phyloP scores from a whole-genome alignment of 2,888 invertebrate species.

The Erebia palarica region DNA sequence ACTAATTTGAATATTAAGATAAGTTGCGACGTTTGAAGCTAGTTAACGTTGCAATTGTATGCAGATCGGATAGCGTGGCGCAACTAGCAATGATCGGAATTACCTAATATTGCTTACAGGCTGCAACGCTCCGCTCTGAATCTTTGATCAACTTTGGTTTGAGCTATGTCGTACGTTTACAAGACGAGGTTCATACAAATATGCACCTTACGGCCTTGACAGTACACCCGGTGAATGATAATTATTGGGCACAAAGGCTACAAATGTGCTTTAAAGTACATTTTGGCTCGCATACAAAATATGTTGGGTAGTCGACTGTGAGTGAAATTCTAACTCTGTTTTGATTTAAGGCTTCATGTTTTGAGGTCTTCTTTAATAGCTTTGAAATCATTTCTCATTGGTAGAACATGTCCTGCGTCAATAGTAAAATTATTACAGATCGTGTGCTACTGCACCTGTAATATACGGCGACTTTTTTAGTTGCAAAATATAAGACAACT shows the following conservation, averaged over 20 bases:
- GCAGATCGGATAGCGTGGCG: slow-evolving; percentile 55
- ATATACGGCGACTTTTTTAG: too few relatives aligned
- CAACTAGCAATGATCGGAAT: slow-evolving; percentile 63
- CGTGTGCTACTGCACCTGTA: too few relatives aligned
- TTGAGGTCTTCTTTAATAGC: slow-evolving; percentile 4
- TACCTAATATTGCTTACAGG: slow-evolving; percentile 56
- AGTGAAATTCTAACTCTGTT: slow-evolving; percentile 22
- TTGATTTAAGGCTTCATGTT: slow-evolving; percentile 1
- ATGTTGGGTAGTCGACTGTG: slow-evolving; percentile 21
- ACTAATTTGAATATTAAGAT: slow-evolving; percentile 18
- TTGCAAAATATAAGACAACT: too few relatives aligned
- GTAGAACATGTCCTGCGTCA: too few relatives aligned
- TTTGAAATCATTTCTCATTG: background rate
- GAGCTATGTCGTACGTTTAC: slow-evolving; percentile 57
- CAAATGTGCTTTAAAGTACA: slow-evolving; percentile 26
- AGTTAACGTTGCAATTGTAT: slow-evolving; percentile 56
- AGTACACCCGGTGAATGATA: slow-evolving; percentile 46
- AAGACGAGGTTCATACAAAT: slow-evolving; percentile 56
- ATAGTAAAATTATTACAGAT: too few relatives aligned
- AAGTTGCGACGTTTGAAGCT: slow-evolving; percentile 31
- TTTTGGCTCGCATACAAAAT: slow-evolving; percentile 30
- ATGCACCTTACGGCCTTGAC: slow-evolving; percentile 60
- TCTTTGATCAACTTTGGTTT: slow-evolving; percentile 53
- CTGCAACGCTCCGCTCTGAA: slow-evolving; percentile 57
- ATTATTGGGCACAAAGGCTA: slow-evolving; percentile 42